Evolutionary conservation across 2,888 invertebrate genomes (phyloP).

Genomic region (Acanthosepion lycidas): DNA sequence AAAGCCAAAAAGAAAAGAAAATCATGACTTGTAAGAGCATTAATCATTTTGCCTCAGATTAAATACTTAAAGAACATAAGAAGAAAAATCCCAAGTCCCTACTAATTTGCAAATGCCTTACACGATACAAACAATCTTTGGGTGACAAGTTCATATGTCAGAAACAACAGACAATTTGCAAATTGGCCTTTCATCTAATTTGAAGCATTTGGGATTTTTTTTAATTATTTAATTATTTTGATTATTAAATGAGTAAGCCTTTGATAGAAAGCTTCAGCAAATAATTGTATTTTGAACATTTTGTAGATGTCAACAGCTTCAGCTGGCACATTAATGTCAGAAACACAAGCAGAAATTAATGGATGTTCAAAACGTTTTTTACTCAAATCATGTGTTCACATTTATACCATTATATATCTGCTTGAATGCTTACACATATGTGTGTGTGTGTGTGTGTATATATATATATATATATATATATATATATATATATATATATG

Average conservation of each 20-base stretch:
- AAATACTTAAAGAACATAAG: neutral
- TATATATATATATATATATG: too few relatives aligned
- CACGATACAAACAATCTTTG: neutral
- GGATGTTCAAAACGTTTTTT: neutral
- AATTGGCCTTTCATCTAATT: constrained; percentile 11
- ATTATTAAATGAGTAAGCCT: neutral
- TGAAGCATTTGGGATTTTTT: neutral
- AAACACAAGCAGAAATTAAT: neutral
- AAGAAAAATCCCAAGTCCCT: neutral
- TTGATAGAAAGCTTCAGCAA: neutral
- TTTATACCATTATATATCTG: neutral
- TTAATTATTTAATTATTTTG: constrained; percentile 21
- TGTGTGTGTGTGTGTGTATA: neutral
- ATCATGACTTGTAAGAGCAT: neutral
- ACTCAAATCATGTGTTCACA: neutral
- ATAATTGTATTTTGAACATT: neutral
- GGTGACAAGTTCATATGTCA: constrained; percentile 33
- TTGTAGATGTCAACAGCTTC: constrained; percentile 33
- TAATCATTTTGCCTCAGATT: neutral
- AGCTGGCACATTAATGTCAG: neutral
- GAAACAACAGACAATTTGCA: constrained; percentile 4
- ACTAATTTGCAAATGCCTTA: constrained; percentile 33
- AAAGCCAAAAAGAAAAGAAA: neutral
- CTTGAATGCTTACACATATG: neutral
- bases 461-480: neutral